phyloP scores from a whole-genome alignment of 2,888 invertebrate species.

The Pedicia rivosa region DNA sequence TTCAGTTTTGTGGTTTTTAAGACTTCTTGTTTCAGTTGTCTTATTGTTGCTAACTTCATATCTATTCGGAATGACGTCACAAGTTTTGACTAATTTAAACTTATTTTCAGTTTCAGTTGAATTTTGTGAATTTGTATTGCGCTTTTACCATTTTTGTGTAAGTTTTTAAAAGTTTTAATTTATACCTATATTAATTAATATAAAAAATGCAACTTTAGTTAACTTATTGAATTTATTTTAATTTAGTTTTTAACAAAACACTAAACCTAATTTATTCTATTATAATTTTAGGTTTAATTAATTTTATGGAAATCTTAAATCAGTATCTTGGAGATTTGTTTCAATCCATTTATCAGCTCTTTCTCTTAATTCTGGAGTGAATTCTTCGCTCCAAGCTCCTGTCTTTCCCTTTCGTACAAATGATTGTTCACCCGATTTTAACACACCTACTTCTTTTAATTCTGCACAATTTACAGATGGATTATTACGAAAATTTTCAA shows the following conservation, averaged over 20 bases:
- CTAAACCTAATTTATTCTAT: conserved; percentile 55
- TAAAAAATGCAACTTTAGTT: no score
- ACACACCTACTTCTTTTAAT: conserved; percentile 43
- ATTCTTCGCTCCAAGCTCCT: conserved; percentile 56
- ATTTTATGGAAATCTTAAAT: conserved; percentile 45
- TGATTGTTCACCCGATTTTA: conserved; percentile 37
- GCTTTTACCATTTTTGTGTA: no score
- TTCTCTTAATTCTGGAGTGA: conserved; percentile 45
- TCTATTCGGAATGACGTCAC: no score
- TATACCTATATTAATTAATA: neutral
- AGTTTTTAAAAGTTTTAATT: neutral
- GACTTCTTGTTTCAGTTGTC: no score
- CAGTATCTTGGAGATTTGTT: conserved; percentile 41
- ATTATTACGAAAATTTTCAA: conserved; percentile 69
- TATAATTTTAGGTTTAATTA: no score
- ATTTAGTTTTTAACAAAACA: conserved; percentile 17
- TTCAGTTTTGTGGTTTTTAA: no score
- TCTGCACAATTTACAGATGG: conserved; percentile 57
- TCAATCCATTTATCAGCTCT: conserved; percentile 55
- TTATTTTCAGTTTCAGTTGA: no score
- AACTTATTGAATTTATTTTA: conserved; percentile 5
- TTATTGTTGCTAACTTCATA: no score
- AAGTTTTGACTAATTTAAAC: no score
- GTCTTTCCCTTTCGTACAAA: conserved; percentile 47
- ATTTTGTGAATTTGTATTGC: no score